These are phyloP conservation scores for Vulpes vulpes DNA, from an alignment of 2,113 vertebrate genomes.

Conservation along the genomic window DNA sequence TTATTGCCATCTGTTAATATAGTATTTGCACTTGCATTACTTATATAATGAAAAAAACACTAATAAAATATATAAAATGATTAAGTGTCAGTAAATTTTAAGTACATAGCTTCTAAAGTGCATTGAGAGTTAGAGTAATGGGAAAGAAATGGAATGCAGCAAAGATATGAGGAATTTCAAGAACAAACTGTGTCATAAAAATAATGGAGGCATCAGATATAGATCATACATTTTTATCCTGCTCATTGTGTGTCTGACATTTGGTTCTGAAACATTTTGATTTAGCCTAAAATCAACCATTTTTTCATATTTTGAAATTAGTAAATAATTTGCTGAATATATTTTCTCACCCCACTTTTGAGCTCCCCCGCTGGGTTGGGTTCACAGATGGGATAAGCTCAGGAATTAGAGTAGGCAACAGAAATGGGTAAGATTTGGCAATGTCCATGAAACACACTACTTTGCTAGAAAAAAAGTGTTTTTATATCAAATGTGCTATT, in stretches of 20 bases:
- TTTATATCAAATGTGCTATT: constrained; percentile 24
- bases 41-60: constrained; percentile 7
- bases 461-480: neutral
- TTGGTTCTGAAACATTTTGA: constrained; percentile 16
- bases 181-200: neutral
- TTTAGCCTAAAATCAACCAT: constrained; percentile 12
- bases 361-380: neutral
- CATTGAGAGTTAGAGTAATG: neutral
- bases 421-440: neutral
- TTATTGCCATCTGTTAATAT: neutral
- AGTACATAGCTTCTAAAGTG: neutral
- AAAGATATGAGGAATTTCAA: neutral
- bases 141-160: neutral
- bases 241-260: constrained; percentile 13
- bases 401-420: neutral
- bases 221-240: neutral
- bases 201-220: neutral
- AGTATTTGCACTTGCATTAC: neutral
- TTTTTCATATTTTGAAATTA: constrained; percentile 53
- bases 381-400: neutral
- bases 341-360: neutral
- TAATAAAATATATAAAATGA: neutral
- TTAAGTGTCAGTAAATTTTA: constrained; percentile 22
- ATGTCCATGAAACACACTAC: neutral
- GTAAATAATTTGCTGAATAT: constrained; percentile 17